phyloP scores from a whole-genome alignment of 2,888 invertebrate genomes.

The Cyclophora albipunctata region DNA sequence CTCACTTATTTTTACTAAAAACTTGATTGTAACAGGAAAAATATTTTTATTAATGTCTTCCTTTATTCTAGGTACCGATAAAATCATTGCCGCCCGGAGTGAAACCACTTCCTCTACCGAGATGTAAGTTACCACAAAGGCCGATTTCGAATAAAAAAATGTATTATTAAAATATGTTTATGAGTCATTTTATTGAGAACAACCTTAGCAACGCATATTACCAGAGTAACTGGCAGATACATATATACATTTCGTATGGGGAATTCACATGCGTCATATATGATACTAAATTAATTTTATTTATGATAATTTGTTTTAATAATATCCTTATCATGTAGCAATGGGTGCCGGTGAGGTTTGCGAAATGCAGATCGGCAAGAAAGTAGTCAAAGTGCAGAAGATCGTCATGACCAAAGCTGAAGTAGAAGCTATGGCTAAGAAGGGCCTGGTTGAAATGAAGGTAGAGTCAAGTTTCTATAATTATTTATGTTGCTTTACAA shows the following conservation, averaged over 20 bases:
- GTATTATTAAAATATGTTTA: too few species aligned
- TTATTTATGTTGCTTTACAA: too few species aligned
- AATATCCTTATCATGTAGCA: slow-evolving; percentile 21
- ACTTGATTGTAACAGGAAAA: too few species aligned
- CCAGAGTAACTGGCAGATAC: too few species aligned
- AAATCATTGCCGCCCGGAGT: slow-evolving; percentile 61
- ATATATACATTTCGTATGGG: too few species aligned
- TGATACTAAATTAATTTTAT: too few species aligned
- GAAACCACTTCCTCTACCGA: slow-evolving; percentile 55
- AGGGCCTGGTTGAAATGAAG: slow-evolving; percentile 79
- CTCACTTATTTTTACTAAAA: background rate
- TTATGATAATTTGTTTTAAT: background rate
- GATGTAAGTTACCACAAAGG: slow-evolving; percentile 39
- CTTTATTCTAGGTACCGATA: slow-evolving; percentile 46
- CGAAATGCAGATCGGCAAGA: slow-evolving; percentile 77
- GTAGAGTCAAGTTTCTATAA: slow-evolving; percentile 25
- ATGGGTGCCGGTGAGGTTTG: slow-evolving; percentile 45
- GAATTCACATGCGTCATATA: too few species aligned
- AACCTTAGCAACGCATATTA: too few species aligned
- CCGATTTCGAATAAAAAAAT: too few species aligned
- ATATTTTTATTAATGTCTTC: too few species aligned
- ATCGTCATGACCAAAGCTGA: slow-evolving; percentile 80
- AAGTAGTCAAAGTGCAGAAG: slow-evolving; percentile 78
- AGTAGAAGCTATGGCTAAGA: slow-evolving; percentile 78
- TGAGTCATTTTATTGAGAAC: too few species aligned